A percentile compares a stretch with the other conserved stretches of the same genome.
Conservation (phyloP, 1,140 invertebrate species). For the Reticulitermes speratus region DNA sequence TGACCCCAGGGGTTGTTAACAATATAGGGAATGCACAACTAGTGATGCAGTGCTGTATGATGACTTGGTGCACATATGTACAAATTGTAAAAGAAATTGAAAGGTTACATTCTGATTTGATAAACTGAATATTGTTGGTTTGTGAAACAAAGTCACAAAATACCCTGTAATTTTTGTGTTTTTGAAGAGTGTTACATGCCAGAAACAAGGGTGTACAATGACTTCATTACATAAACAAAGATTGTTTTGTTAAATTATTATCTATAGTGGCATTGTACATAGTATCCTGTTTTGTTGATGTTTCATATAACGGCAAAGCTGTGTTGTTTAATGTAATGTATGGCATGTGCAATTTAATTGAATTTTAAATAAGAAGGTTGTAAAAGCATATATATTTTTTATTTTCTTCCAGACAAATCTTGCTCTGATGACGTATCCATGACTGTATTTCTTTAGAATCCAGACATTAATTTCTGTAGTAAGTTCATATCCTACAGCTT, state of each 20-base stretch:
- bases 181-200: background rate
- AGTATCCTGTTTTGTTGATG: constrained; percentile 6
- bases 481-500: background rate
- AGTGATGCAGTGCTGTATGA: background rate
- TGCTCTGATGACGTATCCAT: constrained; percentile 15
- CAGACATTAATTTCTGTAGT: constrained; percentile 1
- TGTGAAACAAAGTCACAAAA: background rate
- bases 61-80: background rate
- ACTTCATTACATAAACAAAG: background rate
- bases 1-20: constrained; percentile 45
- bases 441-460: background rate
- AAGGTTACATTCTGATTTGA: background rate
- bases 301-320: constrained; percentile 12
- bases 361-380: background rate
- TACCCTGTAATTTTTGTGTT: background rate
- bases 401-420: constrained; percentile 3
- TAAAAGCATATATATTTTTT: constrained; percentile 10
- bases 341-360: constrained; percentile 13
- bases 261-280: background rate
- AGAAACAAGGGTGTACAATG: constrained; percentile 4
- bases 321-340: constrained; percentile 17
- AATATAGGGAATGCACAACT: background rate
- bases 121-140: background rate
- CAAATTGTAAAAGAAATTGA: background rate
- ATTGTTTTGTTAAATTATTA: constrained; percentile 18